These are phyloP conservation scores for Acronicta aceris DNA, from an alignment of 2,888 invertebrate species.

Conservation along the genomic window DNA sequence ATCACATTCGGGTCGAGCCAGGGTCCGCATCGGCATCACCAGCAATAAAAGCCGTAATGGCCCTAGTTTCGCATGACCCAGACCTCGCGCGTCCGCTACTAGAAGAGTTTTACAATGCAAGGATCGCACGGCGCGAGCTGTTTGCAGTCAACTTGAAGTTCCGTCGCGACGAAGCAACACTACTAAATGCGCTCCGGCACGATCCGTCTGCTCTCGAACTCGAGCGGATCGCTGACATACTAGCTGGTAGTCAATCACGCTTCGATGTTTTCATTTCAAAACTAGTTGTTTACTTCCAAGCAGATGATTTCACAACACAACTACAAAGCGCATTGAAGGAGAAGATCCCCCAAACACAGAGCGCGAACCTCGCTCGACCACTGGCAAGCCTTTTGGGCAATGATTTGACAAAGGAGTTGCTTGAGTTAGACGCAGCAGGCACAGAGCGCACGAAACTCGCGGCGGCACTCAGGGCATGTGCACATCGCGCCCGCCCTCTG, in stretches of 20 bases:
- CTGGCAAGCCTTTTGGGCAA: slow-evolving; percentile 39
- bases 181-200: slow-evolving; percentile 37
- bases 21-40: slow-evolving; percentile 42
- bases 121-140: slow-evolving; percentile 35
- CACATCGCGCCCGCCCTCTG: slow-evolving; percentile 63
- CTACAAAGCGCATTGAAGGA: slow-evolving; percentile 48
- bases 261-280: slow-evolving; percentile 64
- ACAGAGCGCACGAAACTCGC: slow-evolving; percentile 49
- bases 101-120: slow-evolving; percentile 16
- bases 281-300: slow-evolving; percentile 71
- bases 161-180: slow-evolving; percentile 24
- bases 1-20: slow-evolving; percentile 57
- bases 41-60: slow-evolving; percentile 57
- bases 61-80: slow-evolving; percentile 55
- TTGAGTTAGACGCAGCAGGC: slow-evolving; percentile 40
- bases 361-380: slow-evolving; percentile 44
- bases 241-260: slow-evolving; percentile 48
- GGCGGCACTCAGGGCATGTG: slow-evolving; percentile 65
- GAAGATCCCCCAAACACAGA: slow-evolving; percentile 15
- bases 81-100: slow-evolving; percentile 32
- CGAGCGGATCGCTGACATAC: slow-evolving; percentile 44
- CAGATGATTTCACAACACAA: slow-evolving; percentile 62
- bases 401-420: slow-evolving; percentile 39
- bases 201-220: slow-evolving; percentile 22
- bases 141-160: slow-evolving; percentile 32